Evolutionary conservation across 2,113 vertebrate genomes (phyloP).

Genomic region (Hystrix cristata): DNA sequence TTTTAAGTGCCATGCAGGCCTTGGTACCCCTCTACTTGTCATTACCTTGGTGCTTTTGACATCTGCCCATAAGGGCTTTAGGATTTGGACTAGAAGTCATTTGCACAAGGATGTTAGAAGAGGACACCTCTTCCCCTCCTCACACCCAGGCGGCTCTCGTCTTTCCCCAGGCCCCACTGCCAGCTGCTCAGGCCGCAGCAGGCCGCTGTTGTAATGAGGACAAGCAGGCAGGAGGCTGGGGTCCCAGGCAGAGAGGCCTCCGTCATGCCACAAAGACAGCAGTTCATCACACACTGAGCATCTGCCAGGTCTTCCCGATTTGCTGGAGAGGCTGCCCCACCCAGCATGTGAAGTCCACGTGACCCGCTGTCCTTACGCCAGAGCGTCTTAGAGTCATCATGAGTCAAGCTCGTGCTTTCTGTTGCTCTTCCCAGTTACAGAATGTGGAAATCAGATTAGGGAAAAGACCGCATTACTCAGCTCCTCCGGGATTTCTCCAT

Average conservation of each 20-base stretch:
- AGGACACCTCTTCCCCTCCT: rapidly evolving
- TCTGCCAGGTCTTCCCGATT: constrained; percentile 33
- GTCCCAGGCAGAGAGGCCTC: constrained; percentile 43
- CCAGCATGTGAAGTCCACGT: constrained; percentile 76
- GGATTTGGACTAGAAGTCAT: background rate
- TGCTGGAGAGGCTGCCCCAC: constrained; percentile 67
- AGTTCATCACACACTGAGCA: constrained; percentile 74
- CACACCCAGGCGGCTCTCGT: background rate
- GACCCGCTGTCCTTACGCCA: constrained; percentile 69
- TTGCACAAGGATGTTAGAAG: background rate
- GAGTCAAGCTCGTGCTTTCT: constrained; percentile 51
- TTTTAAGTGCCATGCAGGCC: background rate
- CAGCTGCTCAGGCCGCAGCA: background rate
- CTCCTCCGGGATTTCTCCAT: constrained; percentile 71
- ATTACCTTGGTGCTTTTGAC: background rate
- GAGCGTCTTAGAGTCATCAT: constrained; percentile 67
- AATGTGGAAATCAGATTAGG: constrained; percentile 75
- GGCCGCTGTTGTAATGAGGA: background rate
- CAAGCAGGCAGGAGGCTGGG: background rate
- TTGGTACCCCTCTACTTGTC: background rate
- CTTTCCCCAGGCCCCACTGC: background rate
- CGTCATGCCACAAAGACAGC: constrained; percentile 68
- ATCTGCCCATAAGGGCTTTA: background rate
- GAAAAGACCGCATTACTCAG: constrained; percentile 75
- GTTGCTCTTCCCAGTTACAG: constrained; percentile 62